phyloP scores from a whole-genome alignment of 1,140 invertebrate genomes.

The Sycobia sp. region DNA sequence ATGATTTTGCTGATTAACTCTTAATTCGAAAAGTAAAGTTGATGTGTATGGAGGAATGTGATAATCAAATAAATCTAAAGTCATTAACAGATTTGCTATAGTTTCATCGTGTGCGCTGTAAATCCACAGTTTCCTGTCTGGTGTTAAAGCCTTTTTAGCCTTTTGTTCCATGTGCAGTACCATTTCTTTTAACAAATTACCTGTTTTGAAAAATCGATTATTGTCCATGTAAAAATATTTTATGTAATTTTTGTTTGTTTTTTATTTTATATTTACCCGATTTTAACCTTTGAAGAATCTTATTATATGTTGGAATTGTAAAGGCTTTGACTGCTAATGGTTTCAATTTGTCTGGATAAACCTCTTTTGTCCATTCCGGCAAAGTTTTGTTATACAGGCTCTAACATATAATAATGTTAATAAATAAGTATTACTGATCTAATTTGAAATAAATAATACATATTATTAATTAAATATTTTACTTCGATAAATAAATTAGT shows the following conservation, averaged over 20 bases:
- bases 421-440: background rate
- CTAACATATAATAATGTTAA: slow-evolving; percentile 46
- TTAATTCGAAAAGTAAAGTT: slow-evolving; percentile 75
- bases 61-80: slow-evolving; percentile 74
- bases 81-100: slow-evolving; percentile 75
- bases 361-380: slow-evolving; percentile 72
- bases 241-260: too few species aligned
- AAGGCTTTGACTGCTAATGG: slow-evolving; percentile 65
- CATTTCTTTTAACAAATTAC: slow-evolving; percentile 72
- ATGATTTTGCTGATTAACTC: slow-evolving; percentile 50
- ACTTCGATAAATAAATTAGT: slow-evolving; percentile 74
- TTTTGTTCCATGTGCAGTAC: slow-evolving; percentile 65
- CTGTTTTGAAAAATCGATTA: slow-evolving; percentile 47
- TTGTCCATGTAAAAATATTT: too few species aligned
- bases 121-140: slow-evolving; percentile 70
- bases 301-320: slow-evolving; percentile 57
- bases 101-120: slow-evolving; percentile 87
- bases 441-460: background rate
- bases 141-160: slow-evolving; percentile 50
- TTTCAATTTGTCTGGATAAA: slow-evolving; percentile 65
- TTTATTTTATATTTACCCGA: slow-evolving; percentile 48
- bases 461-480: slow-evolving; percentile 26
- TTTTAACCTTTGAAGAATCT: slow-evolving; percentile 61
- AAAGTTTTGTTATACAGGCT: slow-evolving; percentile 72
- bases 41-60: slow-evolving; percentile 77